A percentile compares a stretch with the other conserved stretches of the same genome.
Conservation (phyloP, 2,888 invertebrate genomes). For the Elysia crispata region DNA sequence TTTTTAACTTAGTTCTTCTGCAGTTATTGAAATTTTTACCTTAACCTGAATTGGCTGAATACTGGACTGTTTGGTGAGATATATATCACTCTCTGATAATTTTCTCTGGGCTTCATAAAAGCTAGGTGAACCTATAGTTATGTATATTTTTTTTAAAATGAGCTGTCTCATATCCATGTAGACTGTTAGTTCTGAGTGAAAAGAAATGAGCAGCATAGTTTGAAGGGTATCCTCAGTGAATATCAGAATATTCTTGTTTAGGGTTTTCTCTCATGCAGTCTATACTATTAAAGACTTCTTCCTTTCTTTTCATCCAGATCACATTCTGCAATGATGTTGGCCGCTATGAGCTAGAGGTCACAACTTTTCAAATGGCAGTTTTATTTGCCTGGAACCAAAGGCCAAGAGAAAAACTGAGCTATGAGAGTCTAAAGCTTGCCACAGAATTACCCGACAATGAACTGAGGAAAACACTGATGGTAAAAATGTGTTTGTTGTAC, state of each 20-base stretch:
- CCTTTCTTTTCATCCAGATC: conserved; percentile 80
- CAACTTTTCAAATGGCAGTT: conserved; percentile 99
- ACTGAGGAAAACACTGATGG: conserved; percentile 93
- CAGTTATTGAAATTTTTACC: too few species aligned
- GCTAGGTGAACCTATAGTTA: too few species aligned
- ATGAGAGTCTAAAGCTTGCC: conserved; percentile 96
- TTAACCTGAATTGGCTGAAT: too few species aligned
- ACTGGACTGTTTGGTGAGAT: too few species aligned
- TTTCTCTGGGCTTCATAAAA: too few species aligned
- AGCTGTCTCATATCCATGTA: too few species aligned
- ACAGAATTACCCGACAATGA: conserved; percentile 98
- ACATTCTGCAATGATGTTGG: conserved; percentile 93
- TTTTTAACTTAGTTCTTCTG: too few species aligned
- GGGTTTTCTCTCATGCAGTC: neutral
- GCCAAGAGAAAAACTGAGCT: conserved; percentile 93
- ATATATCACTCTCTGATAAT: too few species aligned
- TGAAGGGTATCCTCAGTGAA: neutral
- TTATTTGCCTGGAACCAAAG: conserved; percentile 99
- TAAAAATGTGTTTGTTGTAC: conserved; percentile 62
- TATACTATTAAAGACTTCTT: neutral
- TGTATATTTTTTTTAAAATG: too few species aligned
- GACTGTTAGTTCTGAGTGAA: too few species aligned
- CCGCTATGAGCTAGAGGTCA: conserved; percentile 97
- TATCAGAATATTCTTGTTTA: too few species aligned
- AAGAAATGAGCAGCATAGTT: neutral